A percentile compares a stretch with the other conserved stretches of the same genome.
phyloP scores from a whole-genome alignment of 2,888 invertebrate genomes.

The Schrankia costaestrigalis region DNA sequence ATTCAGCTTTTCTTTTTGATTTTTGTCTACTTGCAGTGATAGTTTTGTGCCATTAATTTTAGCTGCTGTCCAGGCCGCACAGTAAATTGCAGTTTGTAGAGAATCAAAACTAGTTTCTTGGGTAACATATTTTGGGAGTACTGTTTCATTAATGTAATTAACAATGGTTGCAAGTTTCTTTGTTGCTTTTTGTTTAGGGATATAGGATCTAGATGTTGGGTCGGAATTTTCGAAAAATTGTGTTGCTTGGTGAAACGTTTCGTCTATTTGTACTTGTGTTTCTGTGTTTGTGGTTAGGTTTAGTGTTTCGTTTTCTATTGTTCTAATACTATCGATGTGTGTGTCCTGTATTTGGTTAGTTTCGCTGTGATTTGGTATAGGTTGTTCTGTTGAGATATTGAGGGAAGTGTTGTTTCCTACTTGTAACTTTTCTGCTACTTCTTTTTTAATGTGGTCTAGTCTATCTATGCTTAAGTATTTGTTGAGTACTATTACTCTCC shows the following conservation, averaged over 20 bases:
- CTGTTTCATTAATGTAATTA: background rate
- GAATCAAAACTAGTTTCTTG: background rate
- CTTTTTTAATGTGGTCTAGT: too few relatives aligned
- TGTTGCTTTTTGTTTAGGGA: conserved; percentile 2
- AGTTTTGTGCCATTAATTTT: background rate
- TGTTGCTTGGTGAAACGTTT: background rate
- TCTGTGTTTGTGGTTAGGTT: background rate
- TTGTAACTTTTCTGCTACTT: too few relatives aligned
- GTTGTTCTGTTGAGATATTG: too few relatives aligned
- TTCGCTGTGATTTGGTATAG: too few relatives aligned
- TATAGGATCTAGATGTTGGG: too few relatives aligned
- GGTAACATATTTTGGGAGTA: background rate
- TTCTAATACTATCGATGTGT: too few relatives aligned
- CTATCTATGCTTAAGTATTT: too few relatives aligned
- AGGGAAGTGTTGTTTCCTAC: too few relatives aligned
- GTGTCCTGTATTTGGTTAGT: too few relatives aligned
- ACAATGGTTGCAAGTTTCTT: background rate
- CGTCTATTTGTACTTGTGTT: background rate
- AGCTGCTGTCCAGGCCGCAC: background rate
- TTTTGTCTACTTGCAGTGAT: background rate
- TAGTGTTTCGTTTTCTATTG: too few relatives aligned
- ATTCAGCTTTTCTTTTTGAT: background rate
- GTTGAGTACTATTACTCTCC: too few relatives aligned
- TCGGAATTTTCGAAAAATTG: background rate
- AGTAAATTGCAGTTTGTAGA: background rate